phyloP scores from a whole-genome alignment of 2,797 vertebrate genomes.

The Lutjanus campechanus region DNA sequence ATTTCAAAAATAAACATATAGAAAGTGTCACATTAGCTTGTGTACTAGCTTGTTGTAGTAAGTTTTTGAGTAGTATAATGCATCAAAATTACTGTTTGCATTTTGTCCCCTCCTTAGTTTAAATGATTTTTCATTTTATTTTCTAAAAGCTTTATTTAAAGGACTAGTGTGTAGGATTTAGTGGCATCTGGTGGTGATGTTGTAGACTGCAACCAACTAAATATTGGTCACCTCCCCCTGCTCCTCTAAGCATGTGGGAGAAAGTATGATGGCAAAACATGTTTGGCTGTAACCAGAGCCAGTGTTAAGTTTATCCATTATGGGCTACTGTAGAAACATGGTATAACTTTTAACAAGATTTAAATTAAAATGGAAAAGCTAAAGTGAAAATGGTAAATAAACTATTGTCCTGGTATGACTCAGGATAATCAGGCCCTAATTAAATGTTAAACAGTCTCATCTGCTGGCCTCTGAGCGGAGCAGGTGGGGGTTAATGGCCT shows the following conservation, averaged over 20 bases:
- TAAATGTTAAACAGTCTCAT: background rate
- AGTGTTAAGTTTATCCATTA: too few species aligned
- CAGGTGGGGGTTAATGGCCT: background rate
- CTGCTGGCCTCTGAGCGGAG: background rate
- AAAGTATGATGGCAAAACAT: too few species aligned
- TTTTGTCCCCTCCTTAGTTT: background rate
- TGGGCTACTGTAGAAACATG: too few species aligned
- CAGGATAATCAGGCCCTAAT: background rate
- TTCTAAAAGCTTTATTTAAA: background rate
- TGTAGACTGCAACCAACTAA: too few species aligned
- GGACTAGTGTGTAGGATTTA: too few species aligned
- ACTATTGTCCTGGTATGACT: background rate
- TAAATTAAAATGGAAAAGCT: background rate
- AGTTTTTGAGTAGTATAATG: background rate
- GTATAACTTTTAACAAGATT: background rate
- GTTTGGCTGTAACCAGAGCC: too few species aligned
- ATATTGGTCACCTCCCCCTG: too few species aligned
- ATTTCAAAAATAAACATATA: background rate
- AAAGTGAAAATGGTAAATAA: background rate
- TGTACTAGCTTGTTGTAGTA: background rate
- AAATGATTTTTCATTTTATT: background rate
- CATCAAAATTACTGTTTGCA: background rate
- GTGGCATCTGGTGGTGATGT: too few species aligned
- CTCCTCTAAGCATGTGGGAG: too few species aligned
- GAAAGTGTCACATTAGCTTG: background rate